Evolutionary conservation across 2,797 vertebrate species (phyloP).

Genomic region (Potorous gilbertii): DNA sequence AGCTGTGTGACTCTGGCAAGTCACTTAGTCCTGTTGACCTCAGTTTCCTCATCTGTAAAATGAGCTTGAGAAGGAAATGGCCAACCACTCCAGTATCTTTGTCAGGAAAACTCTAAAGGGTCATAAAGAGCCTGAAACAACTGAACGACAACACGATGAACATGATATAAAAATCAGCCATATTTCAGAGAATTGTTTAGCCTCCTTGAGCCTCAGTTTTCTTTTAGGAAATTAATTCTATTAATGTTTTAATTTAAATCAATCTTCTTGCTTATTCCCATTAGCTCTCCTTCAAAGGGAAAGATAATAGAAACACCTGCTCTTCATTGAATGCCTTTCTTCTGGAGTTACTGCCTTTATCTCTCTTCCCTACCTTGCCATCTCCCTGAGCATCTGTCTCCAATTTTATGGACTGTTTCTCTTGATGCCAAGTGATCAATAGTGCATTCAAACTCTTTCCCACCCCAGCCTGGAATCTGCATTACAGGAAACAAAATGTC

Average conservation of each 20-base stretch:
- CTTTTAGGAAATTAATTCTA: background rate
- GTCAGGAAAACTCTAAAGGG: background rate
- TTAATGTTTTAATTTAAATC: conserved; percentile 2
- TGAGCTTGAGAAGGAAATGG: background rate
- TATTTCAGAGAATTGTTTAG: conserved; percentile 3
- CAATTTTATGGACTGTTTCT: background rate
- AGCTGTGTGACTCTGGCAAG: background rate
- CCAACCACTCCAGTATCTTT: background rate
- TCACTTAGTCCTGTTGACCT: background rate
- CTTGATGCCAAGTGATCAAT: background rate
- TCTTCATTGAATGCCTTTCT: background rate
- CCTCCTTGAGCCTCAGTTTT: background rate
- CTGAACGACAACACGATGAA: background rate
- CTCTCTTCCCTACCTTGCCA: background rate
- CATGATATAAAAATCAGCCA: background rate
- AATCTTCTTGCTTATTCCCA: background rate
- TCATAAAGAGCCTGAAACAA: background rate
- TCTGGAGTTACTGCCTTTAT: background rate
- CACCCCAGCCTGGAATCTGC: background rate
- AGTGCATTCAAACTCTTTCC: background rate
- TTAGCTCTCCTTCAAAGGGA: background rate
- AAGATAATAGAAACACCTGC: background rate
- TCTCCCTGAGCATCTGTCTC: background rate
- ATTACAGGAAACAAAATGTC: background rate
- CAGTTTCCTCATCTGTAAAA: background rate